Evolutionary conservation across 2,797 vertebrate species (phyloP), one percentile per base, ranked within the genome.

Genomic region (Emydoidea blandingii): DNA sequence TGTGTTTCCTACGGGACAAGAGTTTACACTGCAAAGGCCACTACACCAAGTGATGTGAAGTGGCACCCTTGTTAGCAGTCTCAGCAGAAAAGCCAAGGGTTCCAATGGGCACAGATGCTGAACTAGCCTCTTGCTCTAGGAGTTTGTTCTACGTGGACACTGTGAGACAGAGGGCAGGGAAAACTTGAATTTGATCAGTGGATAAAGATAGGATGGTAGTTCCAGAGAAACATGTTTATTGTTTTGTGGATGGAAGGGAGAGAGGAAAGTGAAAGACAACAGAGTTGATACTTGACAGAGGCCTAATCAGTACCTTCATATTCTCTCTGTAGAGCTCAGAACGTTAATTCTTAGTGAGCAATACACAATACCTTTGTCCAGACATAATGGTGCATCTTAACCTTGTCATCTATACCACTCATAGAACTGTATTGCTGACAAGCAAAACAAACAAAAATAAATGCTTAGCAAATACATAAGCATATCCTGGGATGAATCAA

Each of bases 141-240:
- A 86, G 83, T 92, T 93, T 81, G n/a, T 34, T 94, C 93, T 89
- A 56, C 50, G 54, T 81, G 91, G 81, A 56, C 47, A 79, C 47
- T 84, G 14, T 44, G 79, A 87, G 57, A 49, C 54, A 83, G 79
- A 92, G 37, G 0, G 0, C 76, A 72, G n/a, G 19, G n/a, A 23
- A 72, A 41, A 10, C 72, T 89, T 92, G 41, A 68, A 52, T 88
- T 90, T 0, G 1, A n/a, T 79, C 6, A 68, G 86, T 41, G 65
- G 19, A 23, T 37, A 89, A 85, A 86, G 6, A 81, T 4, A 52
- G 53, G 8, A 74, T 3, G 47, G 2, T 34, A n/a, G 7, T 92
- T 91, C 90, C 83, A 79, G 44, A 85, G 54, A 86, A 92, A 52
- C 2, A 21, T 44, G 37, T 56, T 81, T 9, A 37, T 23, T 85